A percentile compares a stretch with the other conserved stretches of the same genome.
These are phyloP conservation scores for Schizopygopsis pylzovi DNA, from an alignment of 2,797 vertebrate species.

Conservation along the genomic window DNA sequence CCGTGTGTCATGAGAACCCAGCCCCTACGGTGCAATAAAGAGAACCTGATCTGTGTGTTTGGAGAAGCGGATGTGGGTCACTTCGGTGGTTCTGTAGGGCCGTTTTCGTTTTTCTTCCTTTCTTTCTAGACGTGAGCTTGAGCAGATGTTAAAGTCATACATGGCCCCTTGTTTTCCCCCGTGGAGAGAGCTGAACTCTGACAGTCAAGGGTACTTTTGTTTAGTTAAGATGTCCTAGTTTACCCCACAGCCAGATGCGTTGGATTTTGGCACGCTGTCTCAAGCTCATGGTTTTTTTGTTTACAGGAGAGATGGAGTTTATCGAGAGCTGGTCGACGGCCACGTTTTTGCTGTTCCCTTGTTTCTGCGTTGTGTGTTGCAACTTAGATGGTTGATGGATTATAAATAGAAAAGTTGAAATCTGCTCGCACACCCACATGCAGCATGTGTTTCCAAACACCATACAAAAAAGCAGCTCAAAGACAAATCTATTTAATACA, in stretches of 20 bases:
- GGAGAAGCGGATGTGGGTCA: constrained; percentile 69
- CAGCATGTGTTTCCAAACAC: constrained; percentile 23
- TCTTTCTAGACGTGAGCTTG: constrained; percentile 49
- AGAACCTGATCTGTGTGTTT: constrained; percentile 70
- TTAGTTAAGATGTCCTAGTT: constrained; percentile 62
- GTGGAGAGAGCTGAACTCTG: constrained; percentile 46
- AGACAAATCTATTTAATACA: constrained; percentile 8
- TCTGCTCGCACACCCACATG: background rate
- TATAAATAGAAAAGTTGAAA: constrained; percentile 28
- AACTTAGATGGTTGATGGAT: constrained; percentile 19
- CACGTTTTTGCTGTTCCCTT: constrained; percentile 17
- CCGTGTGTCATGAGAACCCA: constrained; percentile 63
- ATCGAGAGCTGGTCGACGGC: background rate
- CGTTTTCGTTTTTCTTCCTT: constrained; percentile 58
- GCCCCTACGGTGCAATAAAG: constrained; percentile 69
- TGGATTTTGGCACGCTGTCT: constrained; percentile 52
- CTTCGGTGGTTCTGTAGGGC: constrained; percentile 63
- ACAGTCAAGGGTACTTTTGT: constrained; percentile 63
- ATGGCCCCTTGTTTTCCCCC: constrained; percentile 54
- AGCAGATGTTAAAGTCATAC: constrained; percentile 69
- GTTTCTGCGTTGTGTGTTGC: background rate
- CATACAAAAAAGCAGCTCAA: background rate
- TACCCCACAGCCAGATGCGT: constrained; percentile 52
- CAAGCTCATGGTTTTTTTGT: constrained; percentile 38
- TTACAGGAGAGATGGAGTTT: constrained; percentile 17